Conservation (phyloP, 2,113 vertebrate genomes). For the Micromys minutus region DNA sequence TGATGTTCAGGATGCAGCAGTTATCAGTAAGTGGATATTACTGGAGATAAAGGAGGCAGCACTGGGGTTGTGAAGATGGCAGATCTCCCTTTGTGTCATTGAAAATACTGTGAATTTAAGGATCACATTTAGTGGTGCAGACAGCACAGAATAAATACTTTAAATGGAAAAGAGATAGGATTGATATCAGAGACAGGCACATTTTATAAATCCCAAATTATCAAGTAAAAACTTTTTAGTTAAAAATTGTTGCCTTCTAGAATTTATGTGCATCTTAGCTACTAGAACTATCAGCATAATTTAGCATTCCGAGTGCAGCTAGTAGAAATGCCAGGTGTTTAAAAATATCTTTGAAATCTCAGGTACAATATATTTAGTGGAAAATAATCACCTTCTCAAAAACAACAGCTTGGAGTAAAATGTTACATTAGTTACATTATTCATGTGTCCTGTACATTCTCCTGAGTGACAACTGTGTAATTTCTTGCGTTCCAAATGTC, state of each 20-base stretch:
- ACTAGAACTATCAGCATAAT: conserved; percentile 46
- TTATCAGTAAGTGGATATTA: background rate
- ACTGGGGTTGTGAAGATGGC: background rate
- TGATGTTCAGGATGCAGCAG: background rate
- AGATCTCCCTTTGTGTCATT: background rate
- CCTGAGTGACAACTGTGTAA: conserved; percentile 8
- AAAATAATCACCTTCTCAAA: conserved; percentile 56
- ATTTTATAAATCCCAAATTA: conserved; percentile 47
- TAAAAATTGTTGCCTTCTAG: conserved; percentile 47
- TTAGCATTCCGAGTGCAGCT: conserved; percentile 57
- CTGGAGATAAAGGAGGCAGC: background rate
- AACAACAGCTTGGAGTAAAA: conserved; percentile 47
- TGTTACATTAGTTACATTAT: conserved; percentile 52
- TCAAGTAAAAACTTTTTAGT: conserved; percentile 40
- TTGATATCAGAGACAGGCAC: background rate
- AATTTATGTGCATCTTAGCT: conserved; percentile 23
- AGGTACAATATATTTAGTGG: conserved; percentile 64
- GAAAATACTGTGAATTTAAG: background rate
- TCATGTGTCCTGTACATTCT: conserved; percentile 30
- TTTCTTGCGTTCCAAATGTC: conserved; percentile 18
- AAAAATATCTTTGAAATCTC: conserved; percentile 66
- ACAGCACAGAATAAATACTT: conserved; percentile 22
- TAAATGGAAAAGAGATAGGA: background rate
- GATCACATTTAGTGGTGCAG: background rate
- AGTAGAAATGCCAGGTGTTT: conserved; percentile 68